A percentile compares a stretch with the other conserved stretches of the same genome.
Evolutionary conservation across 2,888 invertebrate genomes (phyloP).

Genomic region (Chironomus riparius): DNA sequence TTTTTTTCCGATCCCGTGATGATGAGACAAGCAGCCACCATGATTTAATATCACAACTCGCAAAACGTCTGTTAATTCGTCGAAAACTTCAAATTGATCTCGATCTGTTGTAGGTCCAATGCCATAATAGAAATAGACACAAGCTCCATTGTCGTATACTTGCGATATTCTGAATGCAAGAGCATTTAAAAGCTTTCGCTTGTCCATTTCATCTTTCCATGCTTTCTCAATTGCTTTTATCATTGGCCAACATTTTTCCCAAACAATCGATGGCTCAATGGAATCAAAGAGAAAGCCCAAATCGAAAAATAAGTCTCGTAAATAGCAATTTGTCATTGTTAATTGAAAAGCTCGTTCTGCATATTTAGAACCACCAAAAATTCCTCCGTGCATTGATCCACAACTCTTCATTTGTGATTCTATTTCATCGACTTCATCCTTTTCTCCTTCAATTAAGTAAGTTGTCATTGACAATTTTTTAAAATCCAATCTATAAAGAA

Average conservation of each 20-base stretch:
- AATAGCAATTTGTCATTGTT: background rate
- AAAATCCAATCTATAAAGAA: background rate
- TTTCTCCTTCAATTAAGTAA: constrained; percentile 3
- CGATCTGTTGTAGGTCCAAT: constrained; percentile 3
- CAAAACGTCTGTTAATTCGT: background rate
- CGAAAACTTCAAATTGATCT: constrained; percentile 4
- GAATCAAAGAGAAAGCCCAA: constrained; percentile 8
- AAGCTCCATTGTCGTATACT: background rate
- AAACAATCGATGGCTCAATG: background rate
- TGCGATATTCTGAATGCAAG: constrained; percentile 6
- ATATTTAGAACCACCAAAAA: background rate
- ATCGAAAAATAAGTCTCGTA: constrained; percentile 3
- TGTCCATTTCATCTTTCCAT: background rate
- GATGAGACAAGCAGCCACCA: background rate
- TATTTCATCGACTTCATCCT: background rate
- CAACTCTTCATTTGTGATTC: background rate
- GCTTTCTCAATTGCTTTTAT: background rate
- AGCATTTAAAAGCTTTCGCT: background rate
- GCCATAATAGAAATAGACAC: too few relatives aligned
- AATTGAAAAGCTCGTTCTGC: constrained; percentile 9
- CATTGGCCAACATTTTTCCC: background rate
- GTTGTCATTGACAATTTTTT: background rate
- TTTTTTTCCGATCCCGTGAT: constrained; percentile 11
- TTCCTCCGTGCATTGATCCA: too few relatives aligned
- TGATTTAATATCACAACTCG: background rate